Conservation (phyloP, 2,797 vertebrate species). For the Leontopithecus rosalia region DNA sequence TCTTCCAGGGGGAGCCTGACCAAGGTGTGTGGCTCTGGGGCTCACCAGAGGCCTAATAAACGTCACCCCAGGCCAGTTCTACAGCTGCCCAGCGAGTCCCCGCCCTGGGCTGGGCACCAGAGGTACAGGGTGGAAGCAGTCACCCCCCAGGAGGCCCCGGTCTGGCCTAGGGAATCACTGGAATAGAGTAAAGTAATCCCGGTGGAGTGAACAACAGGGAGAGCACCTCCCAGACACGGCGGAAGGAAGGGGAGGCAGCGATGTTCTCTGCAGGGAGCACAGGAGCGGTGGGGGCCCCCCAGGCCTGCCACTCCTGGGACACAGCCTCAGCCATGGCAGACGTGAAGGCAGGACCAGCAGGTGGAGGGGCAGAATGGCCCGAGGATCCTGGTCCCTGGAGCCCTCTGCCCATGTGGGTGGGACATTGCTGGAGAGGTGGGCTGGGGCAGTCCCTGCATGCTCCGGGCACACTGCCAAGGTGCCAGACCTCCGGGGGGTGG, state of each 20-base stretch:
- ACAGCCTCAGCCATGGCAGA: rapidly evolving
- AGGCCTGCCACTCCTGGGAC: rapidly evolving
- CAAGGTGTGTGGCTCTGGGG: rapidly evolving
- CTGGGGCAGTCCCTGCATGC: not conserved
- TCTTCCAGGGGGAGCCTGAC: rapidly evolving
- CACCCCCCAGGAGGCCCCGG: rapidly evolving
- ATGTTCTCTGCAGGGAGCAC: too few species aligned
- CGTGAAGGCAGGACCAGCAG: not conserved
- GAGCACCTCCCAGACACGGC: rapidly evolving
- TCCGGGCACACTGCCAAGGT: not conserved
- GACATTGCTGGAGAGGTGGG: not conserved
- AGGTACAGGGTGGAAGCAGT: rapidly evolving
- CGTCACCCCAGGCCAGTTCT: rapidly evolving
- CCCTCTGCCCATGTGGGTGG: not conserved
- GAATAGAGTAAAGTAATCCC: not conserved
- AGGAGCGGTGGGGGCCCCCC: rapidly evolving
- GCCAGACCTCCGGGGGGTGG: rapidly evolving
- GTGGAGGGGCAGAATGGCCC: rapidly evolving
- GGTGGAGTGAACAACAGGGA: rapidly evolving
- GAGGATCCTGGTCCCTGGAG: rapidly evolving
- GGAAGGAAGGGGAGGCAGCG: rapidly evolving
- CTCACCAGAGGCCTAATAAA: too few species aligned
- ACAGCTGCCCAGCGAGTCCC: rapidly evolving
- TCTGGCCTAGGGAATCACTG: not conserved
- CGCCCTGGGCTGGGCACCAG: rapidly evolving